Conservation (phyloP, 1,140 invertebrate species). For the Sitodiplosis mosellana region DNA sequence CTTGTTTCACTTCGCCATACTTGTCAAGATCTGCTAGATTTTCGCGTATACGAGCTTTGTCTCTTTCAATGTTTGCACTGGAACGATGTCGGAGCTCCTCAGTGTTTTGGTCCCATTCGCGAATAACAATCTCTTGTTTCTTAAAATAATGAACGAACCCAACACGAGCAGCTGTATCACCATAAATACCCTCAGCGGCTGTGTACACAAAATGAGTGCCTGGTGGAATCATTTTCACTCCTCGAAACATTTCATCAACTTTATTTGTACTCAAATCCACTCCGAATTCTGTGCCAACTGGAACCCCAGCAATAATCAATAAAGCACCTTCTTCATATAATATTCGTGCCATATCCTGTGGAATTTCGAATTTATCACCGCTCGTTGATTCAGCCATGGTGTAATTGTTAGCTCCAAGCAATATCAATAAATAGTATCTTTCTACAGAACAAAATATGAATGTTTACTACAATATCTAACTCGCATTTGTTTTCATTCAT, state of each 20-base stretch:
- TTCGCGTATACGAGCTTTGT: constrained; percentile 38
- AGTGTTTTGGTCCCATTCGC: constrained; percentile 57
- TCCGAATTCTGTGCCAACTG: constrained; percentile 80
- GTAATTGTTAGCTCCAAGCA: too few relatives aligned
- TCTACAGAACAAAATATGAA: too few relatives aligned
- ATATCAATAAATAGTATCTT: too few relatives aligned
- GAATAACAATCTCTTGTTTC: constrained; percentile 64
- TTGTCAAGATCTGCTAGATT: constrained; percentile 65
- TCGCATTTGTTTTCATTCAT: too few relatives aligned
- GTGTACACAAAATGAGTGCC: constrained; percentile 91
- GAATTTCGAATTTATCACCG: constrained; percentile 33
- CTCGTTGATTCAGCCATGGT: too few relatives aligned
- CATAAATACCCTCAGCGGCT: constrained; percentile 30
- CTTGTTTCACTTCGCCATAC: too few relatives aligned
- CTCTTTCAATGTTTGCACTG: constrained; percentile 25
- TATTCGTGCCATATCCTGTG: constrained; percentile 53
- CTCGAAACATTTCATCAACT: constrained; percentile 80
- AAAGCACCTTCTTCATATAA: constrained; percentile 68
- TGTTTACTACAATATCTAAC: too few relatives aligned
- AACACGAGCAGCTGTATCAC: constrained; percentile 37
- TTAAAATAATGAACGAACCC: constrained; percentile 85
- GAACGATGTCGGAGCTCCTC: constrained; percentile 45
- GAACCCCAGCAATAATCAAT: constrained; percentile 67
- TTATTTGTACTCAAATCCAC: constrained; percentile 91
- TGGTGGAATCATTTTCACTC: constrained; percentile 97